phyloP scores from a whole-genome alignment of 2,888 invertebrate species.

The Eupeodes luniger region DNA sequence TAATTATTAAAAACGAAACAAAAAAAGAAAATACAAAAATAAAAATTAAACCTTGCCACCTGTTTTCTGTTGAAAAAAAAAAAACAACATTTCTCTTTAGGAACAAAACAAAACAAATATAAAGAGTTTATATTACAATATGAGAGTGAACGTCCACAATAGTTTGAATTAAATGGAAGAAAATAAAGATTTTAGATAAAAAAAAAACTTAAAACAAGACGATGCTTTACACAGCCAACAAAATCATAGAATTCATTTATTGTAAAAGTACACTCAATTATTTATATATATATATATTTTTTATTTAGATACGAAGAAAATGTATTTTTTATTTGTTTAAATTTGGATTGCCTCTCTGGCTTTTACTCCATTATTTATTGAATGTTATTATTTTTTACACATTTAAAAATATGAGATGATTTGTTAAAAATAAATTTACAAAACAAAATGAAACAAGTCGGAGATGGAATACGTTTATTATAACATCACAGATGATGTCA shows the following conservation, averaged over 20 bases:
- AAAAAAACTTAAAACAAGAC: conserved; percentile 2
- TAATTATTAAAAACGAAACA: conserved; percentile 65
- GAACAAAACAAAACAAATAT: conserved; percentile 33
- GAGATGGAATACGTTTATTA: conserved; percentile 35
- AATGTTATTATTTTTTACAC: conserved; percentile 61
- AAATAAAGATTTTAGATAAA: conserved; percentile 14
- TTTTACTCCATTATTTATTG: conserved; percentile 41
- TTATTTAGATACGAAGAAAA: conserved; percentile 12
- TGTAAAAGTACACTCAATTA: conserved; percentile 17
- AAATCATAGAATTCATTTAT: conserved; percentile 24
- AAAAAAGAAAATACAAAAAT: conserved; percentile 48
- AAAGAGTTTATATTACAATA: conserved; percentile 57
- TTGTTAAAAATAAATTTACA: conserved; percentile 50
- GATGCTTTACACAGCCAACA: conserved; percentile 22
- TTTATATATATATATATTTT: conserved; percentile 13
- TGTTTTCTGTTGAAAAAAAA: conserved; percentile 74
- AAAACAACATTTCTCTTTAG: conserved; percentile 43
- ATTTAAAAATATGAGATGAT: conserved; percentile 51
- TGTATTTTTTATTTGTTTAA: conserved; percentile 33
- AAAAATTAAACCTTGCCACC: conserved; percentile 73
- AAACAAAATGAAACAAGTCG: conserved; percentile 34
- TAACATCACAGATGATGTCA: conserved; percentile 48
- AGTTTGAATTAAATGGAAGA: conserved; percentile 45
- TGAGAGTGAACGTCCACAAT: conserved; percentile 43
- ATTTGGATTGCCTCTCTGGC: conserved; percentile 27